Evolutionary conservation across 2,113 vertebrate genomes (phyloP).

Genomic region (Hemicordylus capensis): DNA sequence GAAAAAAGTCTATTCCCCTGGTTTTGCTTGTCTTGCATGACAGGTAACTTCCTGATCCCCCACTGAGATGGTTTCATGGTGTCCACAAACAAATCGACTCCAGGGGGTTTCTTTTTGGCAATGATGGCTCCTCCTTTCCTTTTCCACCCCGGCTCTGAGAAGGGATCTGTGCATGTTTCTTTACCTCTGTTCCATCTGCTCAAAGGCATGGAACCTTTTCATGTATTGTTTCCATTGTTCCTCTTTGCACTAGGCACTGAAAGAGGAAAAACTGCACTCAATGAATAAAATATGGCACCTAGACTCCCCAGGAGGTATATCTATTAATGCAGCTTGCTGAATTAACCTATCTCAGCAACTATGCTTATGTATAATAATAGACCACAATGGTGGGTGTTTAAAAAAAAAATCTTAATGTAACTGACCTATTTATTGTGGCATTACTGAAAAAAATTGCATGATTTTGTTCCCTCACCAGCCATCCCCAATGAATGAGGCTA

Average conservation of each 20-base stretch:
- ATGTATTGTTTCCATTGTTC: neutral
- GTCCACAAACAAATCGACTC: neutral
- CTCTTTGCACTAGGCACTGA: neutral
- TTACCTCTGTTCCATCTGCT: neutral
- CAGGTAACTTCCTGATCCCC: neutral
- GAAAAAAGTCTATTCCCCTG: neutral
- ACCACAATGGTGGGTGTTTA: too few species aligned
- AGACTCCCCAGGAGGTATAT: neutral
- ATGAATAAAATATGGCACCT: constrained; percentile 8
- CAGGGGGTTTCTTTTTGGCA: neutral
- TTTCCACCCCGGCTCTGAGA: neutral
- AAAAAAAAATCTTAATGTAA: neutral
- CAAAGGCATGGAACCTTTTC: neutral
- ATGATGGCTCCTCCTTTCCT: neutral
- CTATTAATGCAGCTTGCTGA: neutral
- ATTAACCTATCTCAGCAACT: neutral
- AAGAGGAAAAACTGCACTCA: constrained; percentile 19
- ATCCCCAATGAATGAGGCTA: neutral
- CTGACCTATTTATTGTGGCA: neutral
- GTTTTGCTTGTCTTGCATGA: neutral
- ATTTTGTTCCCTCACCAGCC: neutral
- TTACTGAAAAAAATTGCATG: neutral
- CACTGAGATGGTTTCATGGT: neutral
- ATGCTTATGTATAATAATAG: neutral
- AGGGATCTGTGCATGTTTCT: neutral